phyloP scores from a whole-genome alignment of 2,888 invertebrate species.

The Synergus umbraculus region DNA sequence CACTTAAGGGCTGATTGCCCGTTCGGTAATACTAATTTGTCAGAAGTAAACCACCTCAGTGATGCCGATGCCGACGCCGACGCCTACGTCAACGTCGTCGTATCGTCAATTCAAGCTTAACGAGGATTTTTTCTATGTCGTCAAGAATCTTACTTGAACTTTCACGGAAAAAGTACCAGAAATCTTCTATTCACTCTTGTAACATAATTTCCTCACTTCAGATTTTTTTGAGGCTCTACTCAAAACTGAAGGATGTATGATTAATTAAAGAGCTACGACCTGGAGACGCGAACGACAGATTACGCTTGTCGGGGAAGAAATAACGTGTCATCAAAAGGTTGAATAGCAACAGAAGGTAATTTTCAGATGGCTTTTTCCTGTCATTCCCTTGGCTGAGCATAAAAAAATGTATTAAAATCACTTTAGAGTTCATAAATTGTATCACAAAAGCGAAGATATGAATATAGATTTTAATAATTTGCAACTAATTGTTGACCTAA shows the following conservation, averaged over 20 bases:
- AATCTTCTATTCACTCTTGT: not conserved
- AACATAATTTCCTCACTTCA: not conserved
- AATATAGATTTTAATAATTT: no score
- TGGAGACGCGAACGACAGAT: conserved; percentile 4
- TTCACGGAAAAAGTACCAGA: not conserved
- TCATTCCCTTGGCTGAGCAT: no score
- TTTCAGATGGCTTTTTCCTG: conserved; percentile 2
- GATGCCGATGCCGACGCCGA: no score
- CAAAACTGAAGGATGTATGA: not conserved
- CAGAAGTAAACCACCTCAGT: not conserved
- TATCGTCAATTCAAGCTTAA: not conserved
- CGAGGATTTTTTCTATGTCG: not conserved
- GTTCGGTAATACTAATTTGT: conserved; percentile 29
- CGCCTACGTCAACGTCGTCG: not conserved
- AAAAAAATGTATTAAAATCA: not conserved
- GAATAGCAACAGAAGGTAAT: not conserved
- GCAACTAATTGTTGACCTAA: not conserved
- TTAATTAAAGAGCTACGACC: conserved; percentile 28
- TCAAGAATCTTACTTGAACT: conserved; percentile 12
- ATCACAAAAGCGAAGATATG: no score
- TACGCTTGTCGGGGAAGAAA: conserved; percentile 8
- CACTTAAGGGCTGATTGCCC: not conserved
- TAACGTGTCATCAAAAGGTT: conserved; percentile 20
- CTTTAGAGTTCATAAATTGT: no score
- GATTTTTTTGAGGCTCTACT: not conserved